Conservation (phyloP, 1,140 invertebrate genomes). For the Drosophila kohkoa region DNA sequence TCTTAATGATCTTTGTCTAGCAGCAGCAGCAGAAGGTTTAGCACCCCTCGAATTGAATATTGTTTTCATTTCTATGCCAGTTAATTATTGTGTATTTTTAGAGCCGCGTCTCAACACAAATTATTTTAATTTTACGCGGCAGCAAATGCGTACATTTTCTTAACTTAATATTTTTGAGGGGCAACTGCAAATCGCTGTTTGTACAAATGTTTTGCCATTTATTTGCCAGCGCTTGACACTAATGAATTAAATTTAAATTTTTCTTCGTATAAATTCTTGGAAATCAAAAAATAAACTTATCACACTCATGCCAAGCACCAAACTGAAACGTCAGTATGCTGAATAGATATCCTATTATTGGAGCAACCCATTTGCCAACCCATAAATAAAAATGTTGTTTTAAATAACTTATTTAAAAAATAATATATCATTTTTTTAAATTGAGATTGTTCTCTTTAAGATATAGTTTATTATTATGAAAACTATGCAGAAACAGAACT, state of each 20-base stretch:
- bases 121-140: conserved; percentile 17
- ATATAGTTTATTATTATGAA: too few species aligned
- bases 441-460: too few species aligned
- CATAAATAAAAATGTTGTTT: not conserved
- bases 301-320: not conserved
- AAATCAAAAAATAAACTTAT: conserved; percentile 19
- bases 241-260: conserved; percentile 55
- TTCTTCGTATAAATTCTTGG: conserved; percentile 39
- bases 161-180: conserved; percentile 14
- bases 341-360: conserved; percentile 10
- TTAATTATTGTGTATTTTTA: not conserved
- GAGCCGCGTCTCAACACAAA: not conserved
- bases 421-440: too few species aligned
- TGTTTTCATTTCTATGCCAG: not conserved
- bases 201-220: conserved; percentile 57
- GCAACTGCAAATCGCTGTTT: conserved; percentile 48
- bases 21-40: conserved; percentile 15
- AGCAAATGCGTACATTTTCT: conserved; percentile 29
- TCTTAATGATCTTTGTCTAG: conserved; percentile 6
- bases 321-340: not conserved
- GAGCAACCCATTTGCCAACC: not conserved
- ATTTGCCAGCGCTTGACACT: conserved; percentile 45
- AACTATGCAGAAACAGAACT: too few species aligned
- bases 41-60: not conserved
- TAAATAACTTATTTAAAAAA: too few species aligned